A percentile compares a stretch with the other conserved stretches of the same genome.
Evolutionary conservation across 2,797 vertebrate species (phyloP).

Genomic region (Apogon hyalosoma): DNA sequence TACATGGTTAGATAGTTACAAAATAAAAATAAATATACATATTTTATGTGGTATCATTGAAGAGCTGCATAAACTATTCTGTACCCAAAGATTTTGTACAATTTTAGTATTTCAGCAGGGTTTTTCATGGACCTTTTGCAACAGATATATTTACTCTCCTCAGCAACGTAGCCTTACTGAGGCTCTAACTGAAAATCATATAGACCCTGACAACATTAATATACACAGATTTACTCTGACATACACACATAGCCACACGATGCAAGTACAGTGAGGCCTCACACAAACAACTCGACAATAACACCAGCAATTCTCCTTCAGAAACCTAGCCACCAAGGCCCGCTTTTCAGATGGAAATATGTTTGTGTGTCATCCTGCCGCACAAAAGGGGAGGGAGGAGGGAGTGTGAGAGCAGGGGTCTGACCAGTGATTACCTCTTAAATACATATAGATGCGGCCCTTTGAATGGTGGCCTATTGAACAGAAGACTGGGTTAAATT

Average conservation of each 20-base stretch:
- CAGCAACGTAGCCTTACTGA: not conserved
- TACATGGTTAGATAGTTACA: no score
- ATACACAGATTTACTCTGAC: conserved; percentile 1
- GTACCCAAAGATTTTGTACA: no score
- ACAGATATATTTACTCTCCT: not conserved
- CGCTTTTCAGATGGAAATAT: conserved; percentile 87
- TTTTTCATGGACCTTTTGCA: not conserved
- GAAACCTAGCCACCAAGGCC: conserved; percentile 70
- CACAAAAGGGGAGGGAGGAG: conserved; percentile 55
- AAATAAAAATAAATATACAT: no score
- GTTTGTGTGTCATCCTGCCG: conserved; percentile 74
- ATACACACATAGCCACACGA: conserved; percentile 27
- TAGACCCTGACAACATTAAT: conserved; percentile 24
- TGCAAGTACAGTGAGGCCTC: conserved; percentile 41
- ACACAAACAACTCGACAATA: conserved; percentile 71
- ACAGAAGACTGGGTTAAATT: conserved; percentile 81
- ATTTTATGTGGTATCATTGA: no score
- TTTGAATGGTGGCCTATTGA: conserved; percentile 77
- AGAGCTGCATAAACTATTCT: not conserved
- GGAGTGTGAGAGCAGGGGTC: conserved; percentile 43
- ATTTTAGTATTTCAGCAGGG: no score
- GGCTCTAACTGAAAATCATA: not conserved
- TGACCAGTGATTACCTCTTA: conserved; percentile 80
- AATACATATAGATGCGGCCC: conserved; percentile 79
- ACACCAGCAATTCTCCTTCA: conserved; percentile 69